Conservation (phyloP, 2,888 invertebrate species). For the Dicranocentrus wangi region DNA sequence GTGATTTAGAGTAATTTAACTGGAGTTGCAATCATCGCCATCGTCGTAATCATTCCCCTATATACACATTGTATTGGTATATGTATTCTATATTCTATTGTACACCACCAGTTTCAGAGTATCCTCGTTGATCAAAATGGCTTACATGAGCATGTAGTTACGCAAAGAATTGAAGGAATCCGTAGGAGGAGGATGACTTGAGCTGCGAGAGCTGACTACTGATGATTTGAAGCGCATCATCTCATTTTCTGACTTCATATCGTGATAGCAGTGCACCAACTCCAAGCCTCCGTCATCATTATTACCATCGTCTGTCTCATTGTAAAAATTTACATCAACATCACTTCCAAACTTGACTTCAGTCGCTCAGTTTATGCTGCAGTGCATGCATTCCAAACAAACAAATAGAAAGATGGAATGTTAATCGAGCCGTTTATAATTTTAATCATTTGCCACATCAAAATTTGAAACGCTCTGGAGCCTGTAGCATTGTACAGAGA, state of each 20-base stretch:
- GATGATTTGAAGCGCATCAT: constrained; percentile 5
- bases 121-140: too few relatives aligned
- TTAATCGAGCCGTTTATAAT: neutral
- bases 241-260: neutral
- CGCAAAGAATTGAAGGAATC: constrained; percentile 6
- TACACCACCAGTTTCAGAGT: neutral
- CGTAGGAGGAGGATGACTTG: neutral
- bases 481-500: neutral
- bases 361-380: constrained; percentile 6
- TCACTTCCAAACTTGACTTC: constrained; percentile 10
- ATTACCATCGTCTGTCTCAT: constrained; percentile 1
- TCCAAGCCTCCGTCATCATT: neutral
- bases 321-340: constrained; percentile 13
- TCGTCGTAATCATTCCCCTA: constrained; percentile 2
- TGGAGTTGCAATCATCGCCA: constrained; percentile 18
- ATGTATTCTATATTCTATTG: neutral
- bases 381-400: too few relatives aligned
- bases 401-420: neutral
- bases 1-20: constrained; percentile 25
- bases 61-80: neutral
- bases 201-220: neutral
- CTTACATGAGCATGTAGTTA: neutral
- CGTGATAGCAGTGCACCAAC: neutral
- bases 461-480: neutral
- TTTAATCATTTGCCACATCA: neutral